Evolutionary conservation across 2,888 invertebrate species (phyloP).

Genomic region (Hofmannophila pseudospretella): DNA sequence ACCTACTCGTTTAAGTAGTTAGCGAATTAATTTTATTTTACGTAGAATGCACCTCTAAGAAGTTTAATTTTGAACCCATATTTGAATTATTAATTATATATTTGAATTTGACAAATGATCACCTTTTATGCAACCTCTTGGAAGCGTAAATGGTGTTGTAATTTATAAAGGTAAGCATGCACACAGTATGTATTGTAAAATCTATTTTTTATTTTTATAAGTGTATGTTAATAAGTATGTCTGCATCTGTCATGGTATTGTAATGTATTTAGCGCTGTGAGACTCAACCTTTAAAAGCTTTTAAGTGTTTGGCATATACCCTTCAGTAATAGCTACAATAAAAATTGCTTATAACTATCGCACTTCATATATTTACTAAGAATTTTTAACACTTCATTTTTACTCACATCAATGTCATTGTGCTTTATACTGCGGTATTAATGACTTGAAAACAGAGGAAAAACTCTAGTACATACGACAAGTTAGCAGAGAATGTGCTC

Average conservation of each 20-base stretch:
- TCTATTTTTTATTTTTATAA: constrained; percentile 26
- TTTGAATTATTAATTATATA: constrained; percentile 27
- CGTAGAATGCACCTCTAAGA: constrained; percentile 68
- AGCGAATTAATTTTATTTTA: constrained; percentile 65
- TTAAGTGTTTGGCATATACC: constrained; percentile 15
- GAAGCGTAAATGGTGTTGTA: constrained; percentile 75
- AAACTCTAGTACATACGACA: background rate
- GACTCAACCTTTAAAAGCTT: constrained; percentile 17
- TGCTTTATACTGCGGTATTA: constrained; percentile 27
- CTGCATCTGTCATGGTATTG: background rate
- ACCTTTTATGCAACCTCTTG: constrained; percentile 76
- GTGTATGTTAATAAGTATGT: background rate
- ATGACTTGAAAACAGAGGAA: constrained; percentile 25
- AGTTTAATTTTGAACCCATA: constrained; percentile 64
- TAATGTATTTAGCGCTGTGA: background rate
- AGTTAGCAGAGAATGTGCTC: constrained; percentile 3
- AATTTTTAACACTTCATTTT: constrained; percentile 7
- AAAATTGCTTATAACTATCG: background rate
- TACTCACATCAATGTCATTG: constrained; percentile 16
- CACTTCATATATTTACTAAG: background rate
- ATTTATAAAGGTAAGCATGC: constrained; percentile 77
- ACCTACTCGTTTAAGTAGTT: constrained; percentile 53
- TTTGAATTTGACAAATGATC: constrained; percentile 70
- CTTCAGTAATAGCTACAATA: background rate
- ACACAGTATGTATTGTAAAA: constrained; percentile 62